A percentile compares a stretch with the other conserved stretches of the same genome.
phyloP scores from a whole-genome alignment of 2,113 vertebrate species.

The Albula glossodonta region DNA sequence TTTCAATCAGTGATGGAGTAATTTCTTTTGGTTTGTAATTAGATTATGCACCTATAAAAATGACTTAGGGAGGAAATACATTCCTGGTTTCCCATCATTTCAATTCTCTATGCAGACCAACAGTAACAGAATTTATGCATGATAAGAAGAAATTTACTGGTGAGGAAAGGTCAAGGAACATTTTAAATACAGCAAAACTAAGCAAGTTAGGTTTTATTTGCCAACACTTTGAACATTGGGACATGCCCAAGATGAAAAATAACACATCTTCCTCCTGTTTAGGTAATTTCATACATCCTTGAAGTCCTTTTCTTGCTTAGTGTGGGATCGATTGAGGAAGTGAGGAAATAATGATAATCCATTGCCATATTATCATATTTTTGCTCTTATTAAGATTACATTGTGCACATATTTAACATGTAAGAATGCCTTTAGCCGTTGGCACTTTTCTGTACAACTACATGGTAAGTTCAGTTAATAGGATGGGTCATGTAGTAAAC shows the following conservation, averaged over 20 bases:
- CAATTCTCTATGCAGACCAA: slow-evolving; percentile 28
- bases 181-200: slow-evolving; percentile 28
- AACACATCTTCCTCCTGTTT: neutral
- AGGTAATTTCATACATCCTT: neutral
- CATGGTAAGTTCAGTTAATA: too few species aligned
- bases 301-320: too few species aligned
- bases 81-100: slow-evolving; percentile 35
- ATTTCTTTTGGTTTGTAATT: slow-evolving; percentile 52
- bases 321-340: too few species aligned
- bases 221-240: slow-evolving; percentile 1
- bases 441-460: too few species aligned
- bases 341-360: too few species aligned
- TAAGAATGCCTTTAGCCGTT: too few species aligned
- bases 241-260: slow-evolving; percentile 20
- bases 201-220: slow-evolving; percentile 34
- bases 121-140: slow-evolving; percentile 31
- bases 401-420: too few species aligned
- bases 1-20: slow-evolving; percentile 43
- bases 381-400: too few species aligned
- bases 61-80: slow-evolving; percentile 49
- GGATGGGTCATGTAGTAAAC: too few species aligned
- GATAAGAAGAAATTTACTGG: slow-evolving; percentile 33
- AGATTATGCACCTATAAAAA: slow-evolving; percentile 48
- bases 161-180: slow-evolving; percentile 30
- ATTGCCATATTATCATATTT: too few species aligned